A percentile compares a stretch with the other conserved stretches of the same genome.
These are phyloP conservation scores for Zosterops lateralis DNA, from an alignment of 2,113 vertebrate genomes.

Conservation along the genomic window DNA sequence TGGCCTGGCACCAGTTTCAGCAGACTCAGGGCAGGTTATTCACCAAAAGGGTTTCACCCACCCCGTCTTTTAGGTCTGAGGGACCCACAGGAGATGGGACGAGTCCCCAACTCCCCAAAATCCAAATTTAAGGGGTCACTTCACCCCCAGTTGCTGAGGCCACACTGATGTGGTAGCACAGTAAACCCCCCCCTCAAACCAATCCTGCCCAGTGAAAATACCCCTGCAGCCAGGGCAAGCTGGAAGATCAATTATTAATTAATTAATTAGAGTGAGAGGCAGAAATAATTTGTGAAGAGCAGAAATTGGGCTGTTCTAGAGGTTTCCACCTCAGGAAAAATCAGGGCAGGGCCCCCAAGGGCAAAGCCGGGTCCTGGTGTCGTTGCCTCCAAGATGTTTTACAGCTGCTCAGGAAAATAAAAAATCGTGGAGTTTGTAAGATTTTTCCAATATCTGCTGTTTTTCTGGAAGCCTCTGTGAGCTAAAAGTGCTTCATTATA, in stretches of 20 bases:
- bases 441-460: neutral
- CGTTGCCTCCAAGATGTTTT: accelerated
- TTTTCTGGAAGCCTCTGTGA: neutral
- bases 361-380: accelerated
- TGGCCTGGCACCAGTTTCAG: neutral
- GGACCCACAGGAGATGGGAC: accelerated
- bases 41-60: neutral
- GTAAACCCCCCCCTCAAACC: neutral
- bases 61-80: neutral
- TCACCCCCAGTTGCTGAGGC: neutral
- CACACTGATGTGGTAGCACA: neutral
- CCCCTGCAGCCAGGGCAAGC: neutral
- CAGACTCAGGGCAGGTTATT: neutral
- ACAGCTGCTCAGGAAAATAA: neutral
- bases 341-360: neutral
- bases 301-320: neutral
- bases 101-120: accelerated
- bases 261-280: neutral
- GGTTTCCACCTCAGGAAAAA: neutral
- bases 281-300: neutral
- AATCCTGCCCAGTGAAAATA: neutral
- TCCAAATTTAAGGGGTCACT: neutral
- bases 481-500: neutral
- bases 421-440: neutral
- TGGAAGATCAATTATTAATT: neutral